These are phyloP conservation scores for Myathropa florea DNA, from an alignment of 2,888 invertebrate species.

Conservation along the genomic window DNA sequence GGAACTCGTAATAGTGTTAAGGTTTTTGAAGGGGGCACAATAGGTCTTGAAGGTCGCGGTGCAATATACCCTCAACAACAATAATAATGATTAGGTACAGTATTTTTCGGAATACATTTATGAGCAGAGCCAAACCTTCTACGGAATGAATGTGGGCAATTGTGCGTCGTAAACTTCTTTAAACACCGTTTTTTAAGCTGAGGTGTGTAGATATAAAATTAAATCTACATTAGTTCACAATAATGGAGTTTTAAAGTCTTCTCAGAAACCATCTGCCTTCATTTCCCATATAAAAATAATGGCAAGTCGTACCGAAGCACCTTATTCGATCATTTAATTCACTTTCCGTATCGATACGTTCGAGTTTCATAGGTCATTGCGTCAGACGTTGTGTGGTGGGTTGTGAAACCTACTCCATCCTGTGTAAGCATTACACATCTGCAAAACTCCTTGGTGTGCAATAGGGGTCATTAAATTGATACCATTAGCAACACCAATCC, in stretches of 20 bases:
- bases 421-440: constrained; percentile 6
- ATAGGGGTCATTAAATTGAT: constrained; percentile 28
- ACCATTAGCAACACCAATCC: constrained; percentile 39
- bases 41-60: too few relatives aligned
- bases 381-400: constrained; percentile 12
- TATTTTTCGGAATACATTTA: too few relatives aligned
- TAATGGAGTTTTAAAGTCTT: neutral
- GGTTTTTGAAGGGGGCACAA: too few relatives aligned
- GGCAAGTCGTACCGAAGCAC: neutral
- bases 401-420: constrained; percentile 28
- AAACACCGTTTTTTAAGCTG: too few relatives aligned
- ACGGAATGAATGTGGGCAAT: too few relatives aligned
- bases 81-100: too few relatives aligned
- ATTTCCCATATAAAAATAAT: neutral
- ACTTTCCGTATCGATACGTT: constrained; percentile 12
- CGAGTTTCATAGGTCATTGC: constrained; percentile 29
- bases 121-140: too few relatives aligned
- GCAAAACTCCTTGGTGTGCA: constrained; percentile 8
- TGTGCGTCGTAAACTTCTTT: too few relatives aligned
- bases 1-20: too few relatives aligned
- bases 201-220: too few relatives aligned
- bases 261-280: neutral
- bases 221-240: neutral
- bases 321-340: constrained; percentile 9
- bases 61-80: too few relatives aligned